Evolutionary conservation across 1,140 invertebrate species (phyloP).

Genomic region (Diplogasteroides magnus): DNA sequence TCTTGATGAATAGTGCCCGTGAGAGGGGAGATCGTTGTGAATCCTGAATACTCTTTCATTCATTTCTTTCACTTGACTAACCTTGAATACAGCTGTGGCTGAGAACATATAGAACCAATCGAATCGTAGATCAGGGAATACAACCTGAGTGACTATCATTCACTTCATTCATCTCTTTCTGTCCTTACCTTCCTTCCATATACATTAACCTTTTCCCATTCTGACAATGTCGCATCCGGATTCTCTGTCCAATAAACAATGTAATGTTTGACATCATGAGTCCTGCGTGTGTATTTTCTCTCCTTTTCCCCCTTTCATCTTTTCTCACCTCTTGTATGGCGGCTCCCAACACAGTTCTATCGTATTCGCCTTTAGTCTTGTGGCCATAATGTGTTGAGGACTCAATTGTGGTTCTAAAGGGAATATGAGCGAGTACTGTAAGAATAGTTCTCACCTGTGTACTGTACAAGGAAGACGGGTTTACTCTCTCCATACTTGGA

Average conservation of each 20-base stretch:
- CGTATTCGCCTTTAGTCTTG: conserved; percentile 48
- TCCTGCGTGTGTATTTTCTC: too few species aligned
- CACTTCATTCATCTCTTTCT: not conserved
- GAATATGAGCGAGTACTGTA: conserved; percentile 2
- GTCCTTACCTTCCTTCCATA: conserved; percentile 35
- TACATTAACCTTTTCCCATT: conserved; percentile 52
- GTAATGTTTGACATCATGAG: conserved; percentile 43
- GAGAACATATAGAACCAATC: conserved; percentile 55
- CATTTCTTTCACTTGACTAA: too few species aligned
- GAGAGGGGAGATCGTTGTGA: conserved; percentile 52
- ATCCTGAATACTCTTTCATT: too few species aligned
- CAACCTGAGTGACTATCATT: conserved; percentile 20
- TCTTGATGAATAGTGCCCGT: conserved; percentile 51
- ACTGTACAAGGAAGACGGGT: conserved; percentile 50
- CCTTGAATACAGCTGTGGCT: conserved; percentile 51
- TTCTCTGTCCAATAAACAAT: conserved; percentile 55
- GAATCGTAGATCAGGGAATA: conserved; percentile 54
- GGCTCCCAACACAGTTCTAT: conserved; percentile 54
- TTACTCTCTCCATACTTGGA: conserved; percentile 53
- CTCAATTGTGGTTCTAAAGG: conserved; percentile 50
- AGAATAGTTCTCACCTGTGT: conserved; percentile 39
- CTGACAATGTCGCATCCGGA: conserved; percentile 40
- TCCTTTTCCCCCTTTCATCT: conserved; percentile 41
- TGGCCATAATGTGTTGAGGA: conserved; percentile 54
- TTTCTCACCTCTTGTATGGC: conserved; percentile 49